Percentiles rank a stretch among this genome's conserved stretches.
Conservation (phyloP, 1,140 invertebrate species). For the Cyphomyrmex costatus region DNA sequence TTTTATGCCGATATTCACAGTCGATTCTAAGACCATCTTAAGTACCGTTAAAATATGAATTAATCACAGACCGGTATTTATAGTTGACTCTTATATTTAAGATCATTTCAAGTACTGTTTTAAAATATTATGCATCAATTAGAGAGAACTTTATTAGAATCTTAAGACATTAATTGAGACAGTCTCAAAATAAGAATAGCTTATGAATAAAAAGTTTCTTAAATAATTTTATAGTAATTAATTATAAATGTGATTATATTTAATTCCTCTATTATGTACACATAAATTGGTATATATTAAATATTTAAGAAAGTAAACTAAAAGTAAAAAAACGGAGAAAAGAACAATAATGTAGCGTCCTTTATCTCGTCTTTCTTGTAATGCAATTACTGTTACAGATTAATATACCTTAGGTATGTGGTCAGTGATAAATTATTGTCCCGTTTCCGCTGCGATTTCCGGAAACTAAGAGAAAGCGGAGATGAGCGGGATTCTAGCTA, state of each 20-base stretch:
- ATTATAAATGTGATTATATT: background rate
- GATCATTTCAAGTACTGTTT: no score
- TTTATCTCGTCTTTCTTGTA: background rate
- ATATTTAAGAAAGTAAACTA: background rate
- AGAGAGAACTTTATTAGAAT: no score
- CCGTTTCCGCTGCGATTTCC: slow-evolving; percentile 61
- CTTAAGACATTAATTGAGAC: no score
- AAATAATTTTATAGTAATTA: background rate
- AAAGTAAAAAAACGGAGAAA: background rate
- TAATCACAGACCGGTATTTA: no score
- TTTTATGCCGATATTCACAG: background rate
- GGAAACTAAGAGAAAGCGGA: slow-evolving; percentile 79
- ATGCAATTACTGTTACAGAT: background rate
- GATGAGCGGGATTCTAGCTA: slow-evolving; percentile 48
- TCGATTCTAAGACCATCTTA: no score
- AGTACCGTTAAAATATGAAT: no score
- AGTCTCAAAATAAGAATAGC: no score
- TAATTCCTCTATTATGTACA: background rate
- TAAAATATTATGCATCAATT: no score
- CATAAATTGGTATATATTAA: no score
- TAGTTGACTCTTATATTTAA: no score
- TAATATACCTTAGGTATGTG: slow-evolving; percentile 42
- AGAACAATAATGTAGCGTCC: background rate
- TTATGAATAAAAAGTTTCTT: background rate
- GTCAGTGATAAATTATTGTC: slow-evolving; percentile 56